A percentile compares a stretch with the other conserved stretches of the same genome.
phyloP scores from a whole-genome alignment of 2,888 invertebrate species.

The Blastobasis adustella region DNA sequence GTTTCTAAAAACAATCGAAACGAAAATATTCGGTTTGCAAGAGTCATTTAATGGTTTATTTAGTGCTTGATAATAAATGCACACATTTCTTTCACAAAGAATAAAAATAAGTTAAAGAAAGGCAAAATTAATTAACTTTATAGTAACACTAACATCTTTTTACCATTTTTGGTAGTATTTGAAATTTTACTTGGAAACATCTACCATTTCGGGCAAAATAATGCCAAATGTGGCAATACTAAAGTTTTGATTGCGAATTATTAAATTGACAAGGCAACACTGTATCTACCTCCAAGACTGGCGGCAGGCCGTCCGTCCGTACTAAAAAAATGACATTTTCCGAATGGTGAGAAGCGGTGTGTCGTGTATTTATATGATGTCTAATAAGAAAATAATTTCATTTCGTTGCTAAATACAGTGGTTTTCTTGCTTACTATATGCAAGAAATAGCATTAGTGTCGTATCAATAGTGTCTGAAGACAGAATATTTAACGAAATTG shows the following conservation, averaged over 20 bases:
- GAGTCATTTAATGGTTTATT: too few relatives aligned
- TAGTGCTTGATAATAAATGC: too few relatives aligned
- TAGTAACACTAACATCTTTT: too few relatives aligned
- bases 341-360: constrained; percentile 47
- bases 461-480: constrained; percentile 29
- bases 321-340: constrained; percentile 42
- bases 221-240: neutral
- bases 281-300: neutral
- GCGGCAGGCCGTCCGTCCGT: neutral
- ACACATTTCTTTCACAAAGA: too few relatives aligned
- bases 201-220: neutral
- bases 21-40: too few relatives aligned
- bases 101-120: too few relatives aligned
- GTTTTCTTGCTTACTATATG: constrained; percentile 21
- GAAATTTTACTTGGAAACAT: neutral
- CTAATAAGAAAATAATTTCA: constrained; percentile 33
- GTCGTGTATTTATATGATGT: constrained; percentile 52
- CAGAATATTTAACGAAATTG: constrained; percentile 20
- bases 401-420: constrained; percentile 16
- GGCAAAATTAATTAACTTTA: too few relatives aligned
- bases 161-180: too few relatives aligned
- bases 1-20: too few relatives aligned
- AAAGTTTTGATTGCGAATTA: too few relatives aligned
- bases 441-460: constrained; percentile 20
- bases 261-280: neutral